Conservation (phyloP, 2,797 vertebrate genomes). For the Crocodylus rhombifer region DNA sequence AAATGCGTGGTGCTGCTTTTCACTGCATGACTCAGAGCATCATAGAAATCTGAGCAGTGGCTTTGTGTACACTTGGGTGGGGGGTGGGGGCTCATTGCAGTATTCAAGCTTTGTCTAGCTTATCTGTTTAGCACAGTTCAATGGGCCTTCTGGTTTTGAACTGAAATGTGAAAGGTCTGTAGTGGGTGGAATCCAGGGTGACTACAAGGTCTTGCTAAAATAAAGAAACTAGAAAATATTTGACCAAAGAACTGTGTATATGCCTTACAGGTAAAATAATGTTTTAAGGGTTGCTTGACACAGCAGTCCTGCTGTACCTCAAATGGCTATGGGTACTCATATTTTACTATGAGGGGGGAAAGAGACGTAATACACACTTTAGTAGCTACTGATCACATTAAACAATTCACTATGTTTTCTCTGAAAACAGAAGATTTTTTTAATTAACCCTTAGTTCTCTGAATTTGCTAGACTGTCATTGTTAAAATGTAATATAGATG, state of each 20-base stretch:
- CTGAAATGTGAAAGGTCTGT: not conserved
- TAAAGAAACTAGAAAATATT: conserved; percentile 23
- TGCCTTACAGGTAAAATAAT: conserved; percentile 9
- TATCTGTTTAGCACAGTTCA: not conserved
- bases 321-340: not conserved
- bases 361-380: not conserved
- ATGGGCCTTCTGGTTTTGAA: conserved; percentile 13
- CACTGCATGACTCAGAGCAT: conserved; percentile 16
- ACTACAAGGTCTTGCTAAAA: conserved; percentile 10
- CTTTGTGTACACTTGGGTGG: not conserved
- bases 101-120: not conserved
- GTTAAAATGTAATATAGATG: not conserved
- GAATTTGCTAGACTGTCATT: not conserved
- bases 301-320: not conserved
- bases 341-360: not conserved
- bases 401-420: not conserved
- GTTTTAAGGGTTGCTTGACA: conserved; percentile 17
- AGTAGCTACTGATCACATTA: not conserved
- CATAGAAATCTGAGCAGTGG: conserved; percentile 41
- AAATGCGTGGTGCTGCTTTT: conserved; percentile 16
- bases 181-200: not conserved
- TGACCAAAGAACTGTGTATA: not conserved
- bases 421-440: not conserved
- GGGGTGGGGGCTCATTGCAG: not conserved
- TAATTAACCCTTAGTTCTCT: not conserved